Percentiles rank a stretch among this genome's conserved stretches.
phyloP scores from a whole-genome alignment of 2,888 invertebrate genomes.

The Suillia variegata region DNA sequence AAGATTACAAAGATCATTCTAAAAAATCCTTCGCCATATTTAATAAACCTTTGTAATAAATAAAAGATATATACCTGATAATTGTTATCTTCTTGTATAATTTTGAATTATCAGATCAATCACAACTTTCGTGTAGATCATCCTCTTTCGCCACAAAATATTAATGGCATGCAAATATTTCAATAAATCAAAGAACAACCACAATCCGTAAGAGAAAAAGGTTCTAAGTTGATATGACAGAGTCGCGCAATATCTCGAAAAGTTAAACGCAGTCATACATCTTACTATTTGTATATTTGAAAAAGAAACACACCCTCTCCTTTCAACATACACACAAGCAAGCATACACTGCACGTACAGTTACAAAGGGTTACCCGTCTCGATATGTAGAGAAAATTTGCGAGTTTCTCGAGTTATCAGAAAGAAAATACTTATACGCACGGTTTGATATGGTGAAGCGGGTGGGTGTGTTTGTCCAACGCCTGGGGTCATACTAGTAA shows the following conservation, averaged over 20 bases:
- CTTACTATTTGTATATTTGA: slow-evolving; percentile 51
- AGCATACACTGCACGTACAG: neutral
- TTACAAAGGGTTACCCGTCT: neutral
- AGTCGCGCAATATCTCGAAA: slow-evolving; percentile 18
- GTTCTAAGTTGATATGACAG: neutral
- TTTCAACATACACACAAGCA: neutral
- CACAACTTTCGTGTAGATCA: no score
- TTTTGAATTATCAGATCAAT: no score
- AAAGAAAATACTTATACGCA: neutral
- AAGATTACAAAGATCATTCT: no score
- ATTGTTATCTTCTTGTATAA: no score
- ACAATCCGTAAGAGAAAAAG: neutral
- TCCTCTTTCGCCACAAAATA: no score
- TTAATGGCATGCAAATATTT: no score
- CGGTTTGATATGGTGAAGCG: no score
- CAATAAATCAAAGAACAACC: no score
- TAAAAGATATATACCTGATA: no score
- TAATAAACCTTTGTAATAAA: no score
- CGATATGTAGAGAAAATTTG: neutral
- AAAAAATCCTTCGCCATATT: no score
- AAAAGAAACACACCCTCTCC: slow-evolving; percentile 32
- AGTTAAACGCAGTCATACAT: slow-evolving; percentile 50
- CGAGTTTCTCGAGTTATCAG: neutral
- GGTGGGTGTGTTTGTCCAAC: slow-evolving; percentile 6
- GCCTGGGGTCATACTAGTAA: slow-evolving; percentile 33